Conservation (phyloP, 2,797 vertebrate species). For the Enteromius argenteus region DNA sequence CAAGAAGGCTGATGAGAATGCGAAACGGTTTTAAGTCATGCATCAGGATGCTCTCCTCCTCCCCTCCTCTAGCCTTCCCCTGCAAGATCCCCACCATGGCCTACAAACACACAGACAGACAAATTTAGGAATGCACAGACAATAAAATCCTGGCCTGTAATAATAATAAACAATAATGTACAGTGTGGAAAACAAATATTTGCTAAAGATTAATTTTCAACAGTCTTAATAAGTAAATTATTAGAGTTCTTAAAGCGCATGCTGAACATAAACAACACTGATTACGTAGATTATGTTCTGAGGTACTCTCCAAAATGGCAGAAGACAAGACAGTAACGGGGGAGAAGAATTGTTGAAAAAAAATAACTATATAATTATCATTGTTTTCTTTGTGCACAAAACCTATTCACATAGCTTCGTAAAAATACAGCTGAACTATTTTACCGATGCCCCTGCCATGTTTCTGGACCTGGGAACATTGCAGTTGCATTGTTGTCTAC, state of each 20-base stretch:
- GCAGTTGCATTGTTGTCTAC: too few species aligned
- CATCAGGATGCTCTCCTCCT: slow-evolving; percentile 91
- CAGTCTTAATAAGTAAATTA: background rate
- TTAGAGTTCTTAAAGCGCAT: background rate
- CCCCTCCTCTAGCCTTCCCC: slow-evolving; percentile 88
- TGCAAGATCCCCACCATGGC: slow-evolving; percentile 98
- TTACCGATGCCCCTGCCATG: too few species aligned
- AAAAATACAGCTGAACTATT: too few species aligned
- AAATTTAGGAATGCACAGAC: background rate
- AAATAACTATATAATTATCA: too few species aligned
- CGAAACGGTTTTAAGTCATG: slow-evolving; percentile 98
- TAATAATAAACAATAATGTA: slow-evolving; percentile 16
- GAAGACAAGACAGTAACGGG: too few species aligned
- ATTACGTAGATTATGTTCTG: too few species aligned
- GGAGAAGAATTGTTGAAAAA: too few species aligned
- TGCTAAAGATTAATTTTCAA: background rate
- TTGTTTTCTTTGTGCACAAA: too few species aligned
- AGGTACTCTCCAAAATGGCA: too few species aligned
- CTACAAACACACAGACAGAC: slow-evolving; percentile 71
- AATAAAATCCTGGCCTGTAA: background rate
- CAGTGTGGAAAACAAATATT: background rate
- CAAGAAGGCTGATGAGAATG: slow-evolving; percentile 97
- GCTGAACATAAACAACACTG: too few species aligned
- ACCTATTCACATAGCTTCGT: too few species aligned
- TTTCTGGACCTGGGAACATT: too few species aligned